These are phyloP conservation scores for Smittia aterrima DNA, from an alignment of 2,888 invertebrate species.

Conservation along the genomic window DNA sequence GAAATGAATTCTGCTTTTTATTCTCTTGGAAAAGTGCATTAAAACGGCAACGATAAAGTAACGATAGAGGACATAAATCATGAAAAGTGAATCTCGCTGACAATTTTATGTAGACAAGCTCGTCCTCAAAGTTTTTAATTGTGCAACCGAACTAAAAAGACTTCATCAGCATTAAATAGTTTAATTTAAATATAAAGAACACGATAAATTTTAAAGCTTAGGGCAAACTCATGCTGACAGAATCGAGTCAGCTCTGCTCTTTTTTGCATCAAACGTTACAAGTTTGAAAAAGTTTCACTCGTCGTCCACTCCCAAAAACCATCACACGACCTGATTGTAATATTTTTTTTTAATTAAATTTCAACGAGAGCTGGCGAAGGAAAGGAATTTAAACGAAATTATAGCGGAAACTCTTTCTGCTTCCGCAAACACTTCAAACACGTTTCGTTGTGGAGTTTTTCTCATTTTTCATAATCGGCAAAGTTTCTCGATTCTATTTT, in stretches of 20 bases:
- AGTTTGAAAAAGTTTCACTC: too few species aligned
- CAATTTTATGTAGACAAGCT: too few species aligned
- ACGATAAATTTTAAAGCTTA: too few species aligned
- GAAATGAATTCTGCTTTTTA: neutral
- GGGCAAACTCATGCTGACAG: too few species aligned
- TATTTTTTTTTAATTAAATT: conserved; percentile 24
- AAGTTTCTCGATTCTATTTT: neutral
- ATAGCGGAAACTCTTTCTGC: conserved; percentile 18
- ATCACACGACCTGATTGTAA: neutral
- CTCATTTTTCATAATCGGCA: conserved; percentile 36
- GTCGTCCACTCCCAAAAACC: neutral
- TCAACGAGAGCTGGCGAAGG: neutral
- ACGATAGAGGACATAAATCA: too few species aligned
- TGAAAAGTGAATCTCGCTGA: too few species aligned
- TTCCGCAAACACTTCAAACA: conserved; percentile 30
- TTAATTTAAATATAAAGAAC: too few species aligned
- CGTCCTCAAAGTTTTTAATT: too few species aligned
- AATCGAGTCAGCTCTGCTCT: too few species aligned
- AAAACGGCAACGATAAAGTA: neutral
- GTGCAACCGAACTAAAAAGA: too few species aligned
- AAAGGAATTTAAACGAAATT: neutral
- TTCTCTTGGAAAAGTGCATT: neutral
- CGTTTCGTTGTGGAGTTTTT: conserved; percentile 18
- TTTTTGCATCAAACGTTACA: too few species aligned
- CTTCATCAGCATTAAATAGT: too few species aligned